A percentile compares a stretch with the other conserved stretches of the same genome.
Evolutionary conservation across 2,888 invertebrate genomes (phyloP).

Genomic region (Erannis defoliaria): DNA sequence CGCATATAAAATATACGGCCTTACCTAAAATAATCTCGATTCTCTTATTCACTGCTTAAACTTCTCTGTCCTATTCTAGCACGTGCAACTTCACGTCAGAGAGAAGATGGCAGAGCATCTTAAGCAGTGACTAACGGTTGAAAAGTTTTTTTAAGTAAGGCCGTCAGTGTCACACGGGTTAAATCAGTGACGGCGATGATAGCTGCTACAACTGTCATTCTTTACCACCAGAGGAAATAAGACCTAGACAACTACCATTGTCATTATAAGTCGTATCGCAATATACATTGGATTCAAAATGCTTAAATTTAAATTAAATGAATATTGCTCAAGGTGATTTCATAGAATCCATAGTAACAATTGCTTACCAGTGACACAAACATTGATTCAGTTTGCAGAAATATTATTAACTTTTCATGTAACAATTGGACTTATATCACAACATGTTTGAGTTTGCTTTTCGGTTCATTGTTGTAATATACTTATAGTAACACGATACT

Average conservation of each 20-base stretch:
- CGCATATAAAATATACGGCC: no score
- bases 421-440: constrained; percentile 1
- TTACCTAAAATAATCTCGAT: no score
- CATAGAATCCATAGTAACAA: neutral
- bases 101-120: no score
- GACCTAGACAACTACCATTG: neutral
- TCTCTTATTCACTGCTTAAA: no score
- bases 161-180: neutral
- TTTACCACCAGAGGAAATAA: neutral
- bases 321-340: neutral
- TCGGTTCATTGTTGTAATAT: constrained; percentile 2
- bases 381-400: constrained; percentile 16
- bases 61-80: no score
- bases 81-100: no score
- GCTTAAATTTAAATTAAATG: no score
- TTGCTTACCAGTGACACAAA: constrained; percentile 20
- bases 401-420: constrained; percentile 18
- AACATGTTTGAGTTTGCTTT: neutral
- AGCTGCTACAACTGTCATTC: no score
- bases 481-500: constrained; percentile 39
- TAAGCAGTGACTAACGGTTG: no score
- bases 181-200: neutral
- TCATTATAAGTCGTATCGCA: neutral
- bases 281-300: neutral
- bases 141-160: no score